Evolutionary conservation across 2,888 invertebrate species (phyloP).

Genomic region (Caenorhabditis wallacei): DNA sequence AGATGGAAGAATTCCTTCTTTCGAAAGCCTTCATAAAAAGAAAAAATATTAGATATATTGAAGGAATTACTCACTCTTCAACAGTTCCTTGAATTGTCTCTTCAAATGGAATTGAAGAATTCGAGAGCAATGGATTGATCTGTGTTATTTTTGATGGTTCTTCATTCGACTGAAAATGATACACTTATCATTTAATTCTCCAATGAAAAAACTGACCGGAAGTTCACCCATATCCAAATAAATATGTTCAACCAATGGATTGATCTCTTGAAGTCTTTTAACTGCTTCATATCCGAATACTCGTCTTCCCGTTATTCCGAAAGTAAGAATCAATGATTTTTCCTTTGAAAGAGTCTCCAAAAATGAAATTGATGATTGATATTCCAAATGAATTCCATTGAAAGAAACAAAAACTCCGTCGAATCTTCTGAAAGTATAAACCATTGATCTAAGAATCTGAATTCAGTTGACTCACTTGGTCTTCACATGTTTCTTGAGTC

Average conservation of each 20-base stretch:
- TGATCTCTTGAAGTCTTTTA: conserved; percentile 39
- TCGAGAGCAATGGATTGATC: conserved; percentile 47
- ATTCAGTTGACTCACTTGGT: conserved; percentile 33
- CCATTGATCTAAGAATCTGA: neutral
- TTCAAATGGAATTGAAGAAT: conserved; percentile 42
- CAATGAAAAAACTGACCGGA: conserved; percentile 42
- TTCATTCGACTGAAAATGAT: conserved; percentile 52
- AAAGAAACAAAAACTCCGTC: conserved; percentile 55
- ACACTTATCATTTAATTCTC: neutral
- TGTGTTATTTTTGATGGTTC: conserved; percentile 40
- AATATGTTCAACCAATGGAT: conserved; percentile 40
- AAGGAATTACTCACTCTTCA: conserved; percentile 42
- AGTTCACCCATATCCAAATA: conserved; percentile 62
- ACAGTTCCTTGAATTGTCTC: conserved; percentile 65
- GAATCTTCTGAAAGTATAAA: conserved; percentile 26
- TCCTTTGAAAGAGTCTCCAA: conserved; percentile 27
- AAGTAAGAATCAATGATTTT: conserved; percentile 11
- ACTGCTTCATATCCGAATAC: conserved; percentile 37
- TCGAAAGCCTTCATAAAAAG: conserved; percentile 21
- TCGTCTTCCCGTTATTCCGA: conserved; percentile 34
- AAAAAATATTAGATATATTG: neutral
- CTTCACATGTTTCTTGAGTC: conserved; percentile 14
- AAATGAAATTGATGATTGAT: conserved; percentile 31
- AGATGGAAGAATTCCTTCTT: conserved; percentile 52
- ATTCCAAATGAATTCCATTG: conserved; percentile 53